A percentile compares a stretch with the other conserved stretches of the same genome.
Evolutionary conservation across 92 coral and sea anemone species (phyloP).

Genomic region (Parazoanthus darwini): DNA sequence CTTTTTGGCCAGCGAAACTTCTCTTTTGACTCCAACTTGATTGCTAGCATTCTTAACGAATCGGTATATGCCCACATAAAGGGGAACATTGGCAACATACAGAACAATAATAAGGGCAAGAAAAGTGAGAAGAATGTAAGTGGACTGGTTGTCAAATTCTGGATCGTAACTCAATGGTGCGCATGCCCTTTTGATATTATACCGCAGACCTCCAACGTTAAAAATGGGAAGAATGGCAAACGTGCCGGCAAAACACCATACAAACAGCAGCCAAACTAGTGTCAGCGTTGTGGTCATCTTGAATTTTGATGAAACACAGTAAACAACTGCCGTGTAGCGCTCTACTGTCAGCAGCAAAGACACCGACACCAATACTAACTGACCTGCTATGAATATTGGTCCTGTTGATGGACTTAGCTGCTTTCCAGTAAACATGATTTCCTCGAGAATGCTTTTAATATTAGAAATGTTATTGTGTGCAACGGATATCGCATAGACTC

Average conservation of each 20-base stretch:
- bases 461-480: conserved; percentile 63
- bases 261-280: conserved; percentile 47
- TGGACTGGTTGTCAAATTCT: conserved; percentile 55
- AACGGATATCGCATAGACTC: conserved; percentile 64
- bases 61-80: conserved; percentile 52
- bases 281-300: conserved; percentile 58
- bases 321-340: conserved; percentile 60
- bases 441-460: conserved; percentile 60
- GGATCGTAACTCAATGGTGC: conserved; percentile 76
- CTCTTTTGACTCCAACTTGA: conserved; percentile 68
- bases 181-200: conserved; percentile 79
- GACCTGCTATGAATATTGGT: conserved; percentile 78
- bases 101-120: conserved; percentile 54
- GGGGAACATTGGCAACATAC: conserved; percentile 61
- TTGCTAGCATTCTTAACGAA: conserved; percentile 67
- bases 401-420: conserved; percentile 73
- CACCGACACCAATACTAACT: conserved; percentile 66
- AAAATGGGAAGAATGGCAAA: conserved; percentile 71
- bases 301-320: conserved; percentile 56
- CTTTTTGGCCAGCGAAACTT: conserved; percentile 63
- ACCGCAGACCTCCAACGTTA: conserved; percentile 73
- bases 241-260: conserved; percentile 55
- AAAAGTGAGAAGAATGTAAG: conserved; percentile 57
- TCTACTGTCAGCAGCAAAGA: conserved; percentile 62
- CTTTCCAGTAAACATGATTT: conserved; percentile 74